Base-by-base conservation (phyloP, 2,888 invertebrate species). In the Liposcelis brunnea region DNA sequence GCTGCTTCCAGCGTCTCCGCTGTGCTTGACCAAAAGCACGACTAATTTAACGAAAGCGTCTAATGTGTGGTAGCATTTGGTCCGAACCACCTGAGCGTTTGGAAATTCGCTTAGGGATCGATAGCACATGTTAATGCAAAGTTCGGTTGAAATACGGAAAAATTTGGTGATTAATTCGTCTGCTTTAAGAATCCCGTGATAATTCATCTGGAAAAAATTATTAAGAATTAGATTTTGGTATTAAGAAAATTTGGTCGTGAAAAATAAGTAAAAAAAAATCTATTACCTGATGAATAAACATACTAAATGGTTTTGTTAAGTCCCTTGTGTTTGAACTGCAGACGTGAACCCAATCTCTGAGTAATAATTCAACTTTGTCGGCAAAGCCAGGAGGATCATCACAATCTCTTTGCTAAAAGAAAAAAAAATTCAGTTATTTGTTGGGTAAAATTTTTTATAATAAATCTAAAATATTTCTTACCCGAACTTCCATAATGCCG, bases 131-230 rank as follows among this genome's bases (percentile, higher is more conserved):
- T 95, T 93, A 2, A 95, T 85, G 63, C 95, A 95, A 72, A 94
- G 81, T 62, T 95, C 93, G 0, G 93, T 91, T 46, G 93, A 91
- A 49, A 95, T 76, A 35, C 97, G 77, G 71, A 99, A 95, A 69
- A 98, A 98, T 47, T 95, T 69, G 0, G 94, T 91, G 50, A 98
- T 94, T 58, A 94, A 72, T 59, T 98, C 97, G 59, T 99, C 98
- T 0, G 94, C 93, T 63, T 95, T 95, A 44, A 95, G 68, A 49
- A 98, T 91, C 3, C 98, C 91, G 55, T 89, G 85, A 56, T 86
- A 75, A 61, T 94, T 94, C 93, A 98, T 91, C 63, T 93, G 60
- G 21, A 60, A 51, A 45, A 33, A n/a, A n/a, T n/a, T n/a, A n/a
- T n/a, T n/a, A n/a, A n/a, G n/a, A n/a, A n/a, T n/a, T n/a, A n/a